Base-by-base conservation (phyloP, 2,888 invertebrate genomes). In the Blastobasis adustella region DNA sequence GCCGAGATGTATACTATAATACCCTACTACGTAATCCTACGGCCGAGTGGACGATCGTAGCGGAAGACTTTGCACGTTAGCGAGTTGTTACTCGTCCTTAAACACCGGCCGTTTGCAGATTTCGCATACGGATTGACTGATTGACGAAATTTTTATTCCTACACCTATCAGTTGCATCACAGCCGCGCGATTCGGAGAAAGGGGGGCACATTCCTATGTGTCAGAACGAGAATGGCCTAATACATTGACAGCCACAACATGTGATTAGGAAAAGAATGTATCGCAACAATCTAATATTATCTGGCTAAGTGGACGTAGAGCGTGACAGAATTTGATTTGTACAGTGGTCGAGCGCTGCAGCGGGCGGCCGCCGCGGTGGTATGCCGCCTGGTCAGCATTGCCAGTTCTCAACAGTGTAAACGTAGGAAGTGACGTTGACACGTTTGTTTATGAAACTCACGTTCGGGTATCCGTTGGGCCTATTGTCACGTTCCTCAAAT, bases 401-500 rank as follows among this genome's bases (percentile, higher is more conserved):
- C 23, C 23, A 23, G 23, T 23, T 23, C 23, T 23, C 23, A 23
- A 23, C 23, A 23, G 61, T 59, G 42, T 42, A 8, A 49, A 57
- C 58, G 52, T 60, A 36, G 59, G 45, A 51, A 52, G 59, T 55
- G 53, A 58, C 53, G 53, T 56, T 58, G 58, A 66, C 81, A 82
- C 79, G 81, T 82, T 69, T 67, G 65, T 67, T 68, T 65, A 61
- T 60, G 63, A 73, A 73, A 65, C 69, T 67, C 76, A 79, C 75
- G 77, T 78, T 58, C 43, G 56, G 54, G 56, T 57, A 60, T 55
- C 58, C 63, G 67, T 70, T 73, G 62, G 56, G 40, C 48, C 46
- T 68, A 77, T 76, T 74, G 76, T 81, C 85, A 84, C 85, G 84
- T 84, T 76, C 74, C 58, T 54, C 57, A 74, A 73, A 78, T 66